Percentiles rank a stretch among this genome's conserved stretches.
These are phyloP conservation scores for Aproaerema taeniolella DNA, from an alignment of 2,888 invertebrate species.

Conservation along the genomic window DNA sequence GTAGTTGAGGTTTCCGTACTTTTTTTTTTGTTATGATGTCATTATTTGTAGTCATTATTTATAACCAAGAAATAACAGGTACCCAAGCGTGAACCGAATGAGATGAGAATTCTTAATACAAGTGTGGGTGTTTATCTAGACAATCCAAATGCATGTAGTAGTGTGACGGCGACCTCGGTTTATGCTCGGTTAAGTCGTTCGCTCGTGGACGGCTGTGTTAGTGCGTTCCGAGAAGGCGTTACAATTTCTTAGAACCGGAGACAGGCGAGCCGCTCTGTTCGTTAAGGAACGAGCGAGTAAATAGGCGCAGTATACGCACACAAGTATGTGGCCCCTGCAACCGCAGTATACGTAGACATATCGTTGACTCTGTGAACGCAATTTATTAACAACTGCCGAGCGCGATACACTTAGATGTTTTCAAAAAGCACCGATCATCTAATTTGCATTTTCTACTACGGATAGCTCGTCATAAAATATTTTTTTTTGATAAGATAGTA, in stretches of 20 bases:
- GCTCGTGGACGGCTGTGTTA: constrained; percentile 56
- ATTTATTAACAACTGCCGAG: constrained; percentile 24
- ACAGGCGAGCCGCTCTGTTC: constrained; percentile 63
- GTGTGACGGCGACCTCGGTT: constrained; percentile 65
- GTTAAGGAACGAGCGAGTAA: constrained; percentile 58
- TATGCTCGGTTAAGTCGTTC: constrained; percentile 59
- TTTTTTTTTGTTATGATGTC: too few species aligned
- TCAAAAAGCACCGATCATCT: too few species aligned
- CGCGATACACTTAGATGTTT: too few species aligned
- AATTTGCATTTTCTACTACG: too few species aligned
- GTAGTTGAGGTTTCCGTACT: too few species aligned
- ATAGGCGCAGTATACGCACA: constrained; percentile 58
- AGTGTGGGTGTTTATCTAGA: constrained; percentile 44
- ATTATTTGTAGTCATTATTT: too few species aligned
- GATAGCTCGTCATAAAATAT: too few species aligned
- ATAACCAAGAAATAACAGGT: constrained; percentile 17
- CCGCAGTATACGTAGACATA: constrained; percentile 23
- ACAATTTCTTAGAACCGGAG: constrained; percentile 74
- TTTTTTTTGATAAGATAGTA: too few species aligned
- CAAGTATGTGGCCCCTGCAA: constrained; percentile 23
- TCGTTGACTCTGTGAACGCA: constrained; percentile 26
- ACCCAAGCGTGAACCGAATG: constrained; percentile 25
- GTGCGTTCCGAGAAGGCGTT: constrained; percentile 75
- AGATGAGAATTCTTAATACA: constrained; percentile 32
- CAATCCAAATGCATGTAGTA: constrained; percentile 42